A percentile compares a stretch with the other conserved stretches of the same genome.
phyloP scores from a whole-genome alignment of 1,140 invertebrate genomes.

The Bombus affinis region DNA sequence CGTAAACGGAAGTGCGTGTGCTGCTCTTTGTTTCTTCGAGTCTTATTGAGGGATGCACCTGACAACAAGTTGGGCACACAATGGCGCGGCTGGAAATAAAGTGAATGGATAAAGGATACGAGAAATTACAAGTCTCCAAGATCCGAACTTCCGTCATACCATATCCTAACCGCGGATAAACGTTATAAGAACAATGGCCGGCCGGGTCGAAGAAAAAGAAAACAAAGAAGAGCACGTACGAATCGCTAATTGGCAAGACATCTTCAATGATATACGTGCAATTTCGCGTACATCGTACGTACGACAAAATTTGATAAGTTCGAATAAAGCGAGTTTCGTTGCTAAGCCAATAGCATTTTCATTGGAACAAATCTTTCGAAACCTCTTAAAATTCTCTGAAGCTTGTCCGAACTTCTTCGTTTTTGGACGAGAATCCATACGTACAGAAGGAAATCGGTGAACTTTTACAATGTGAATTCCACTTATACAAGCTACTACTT shows the following conservation, averaged over 20 bases:
- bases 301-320: no score
- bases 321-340: no score
- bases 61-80: constrained; percentile 66
- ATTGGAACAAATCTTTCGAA: no score
- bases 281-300: no score
- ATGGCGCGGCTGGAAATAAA: constrained; percentile 61
- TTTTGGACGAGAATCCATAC: no score
- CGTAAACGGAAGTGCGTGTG: constrained; percentile 78
- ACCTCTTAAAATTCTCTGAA: no score
- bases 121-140: constrained; percentile 72
- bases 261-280: background rate
- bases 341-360: no score
- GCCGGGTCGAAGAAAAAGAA: no score
- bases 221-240: background rate
- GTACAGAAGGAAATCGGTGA: no score
- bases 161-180: constrained; percentile 19
- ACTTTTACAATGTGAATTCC: no score
- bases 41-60: constrained; percentile 74
- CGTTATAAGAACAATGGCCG: background rate
- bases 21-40: constrained; percentile 70
- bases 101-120: constrained; percentile 74
- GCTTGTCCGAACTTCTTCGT: no score
- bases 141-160: constrained; percentile 52
- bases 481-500: no score
- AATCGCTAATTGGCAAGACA: background rate